A percentile compares a stretch with the other conserved stretches of the same genome.
Conservation (phyloP, 2,113 vertebrate species). For the Anolis carolinensis region DNA sequence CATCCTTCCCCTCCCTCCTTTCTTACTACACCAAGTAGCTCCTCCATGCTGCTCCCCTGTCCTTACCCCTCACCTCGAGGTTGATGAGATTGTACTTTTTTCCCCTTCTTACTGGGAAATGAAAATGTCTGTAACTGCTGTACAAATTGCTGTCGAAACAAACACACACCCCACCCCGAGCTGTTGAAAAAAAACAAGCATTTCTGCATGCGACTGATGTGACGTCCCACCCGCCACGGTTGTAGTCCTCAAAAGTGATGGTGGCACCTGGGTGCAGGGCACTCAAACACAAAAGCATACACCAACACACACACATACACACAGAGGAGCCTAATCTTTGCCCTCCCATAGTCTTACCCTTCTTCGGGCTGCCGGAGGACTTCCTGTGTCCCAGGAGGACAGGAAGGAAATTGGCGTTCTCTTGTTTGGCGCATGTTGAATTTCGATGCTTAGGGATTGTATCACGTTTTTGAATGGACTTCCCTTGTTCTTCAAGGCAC, state of each 20-base stretch:
- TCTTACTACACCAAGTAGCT: neutral
- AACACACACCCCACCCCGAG: slow-evolving; percentile 17
- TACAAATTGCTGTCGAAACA: slow-evolving; percentile 12
- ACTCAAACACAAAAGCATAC: neutral
- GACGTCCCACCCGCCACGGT: slow-evolving; percentile 29
- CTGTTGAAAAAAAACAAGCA: slow-evolving; percentile 38
- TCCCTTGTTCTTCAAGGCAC: neutral
- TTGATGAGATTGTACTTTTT: slow-evolving; percentile 53
- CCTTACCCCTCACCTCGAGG: slow-evolving; percentile 40
- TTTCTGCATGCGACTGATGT: slow-evolving; percentile 50
- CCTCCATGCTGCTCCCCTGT: slow-evolving; percentile 27
- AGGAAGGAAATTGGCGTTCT: too few relatives aligned
- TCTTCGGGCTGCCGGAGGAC: neutral
- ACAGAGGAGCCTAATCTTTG: neutral
- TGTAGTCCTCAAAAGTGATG: neutral
- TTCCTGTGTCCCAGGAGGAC: too few relatives aligned
- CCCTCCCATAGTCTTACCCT: neutral
- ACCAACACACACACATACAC: too few relatives aligned
- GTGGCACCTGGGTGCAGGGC: neutral
- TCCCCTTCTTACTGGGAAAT: slow-evolving; percentile 57
- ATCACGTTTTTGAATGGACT: neutral
- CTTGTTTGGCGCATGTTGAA: neutral
- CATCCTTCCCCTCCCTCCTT: neutral
- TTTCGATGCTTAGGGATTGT: neutral
- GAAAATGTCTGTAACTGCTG: slow-evolving; percentile 72